A percentile compares a stretch with the other conserved stretches of the same genome.
phyloP scores from a whole-genome alignment of 2,797 vertebrate species.

The Mastacembelus armatus region DNA sequence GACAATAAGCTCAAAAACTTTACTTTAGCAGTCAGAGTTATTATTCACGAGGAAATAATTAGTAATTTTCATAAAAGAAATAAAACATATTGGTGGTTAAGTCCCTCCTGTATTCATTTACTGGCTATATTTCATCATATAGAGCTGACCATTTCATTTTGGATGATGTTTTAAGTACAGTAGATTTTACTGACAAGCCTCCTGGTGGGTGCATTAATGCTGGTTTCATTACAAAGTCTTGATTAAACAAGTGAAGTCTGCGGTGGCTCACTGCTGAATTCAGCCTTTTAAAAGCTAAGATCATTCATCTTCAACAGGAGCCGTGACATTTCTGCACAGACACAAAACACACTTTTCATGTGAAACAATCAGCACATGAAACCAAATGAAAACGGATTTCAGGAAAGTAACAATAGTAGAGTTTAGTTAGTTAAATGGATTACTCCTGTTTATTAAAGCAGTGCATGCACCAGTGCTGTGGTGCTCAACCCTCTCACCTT shows the following conservation, averaged over 20 bases:
- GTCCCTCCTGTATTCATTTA: not conserved
- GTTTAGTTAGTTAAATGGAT: not conserved
- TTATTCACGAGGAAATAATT: not conserved
- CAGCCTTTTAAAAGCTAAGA: not conserved
- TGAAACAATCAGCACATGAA: not conserved
- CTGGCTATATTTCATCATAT: not conserved
- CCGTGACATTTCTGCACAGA: not conserved
- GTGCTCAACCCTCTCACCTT: not conserved
- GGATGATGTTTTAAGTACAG: not conserved
- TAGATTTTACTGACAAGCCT: not conserved
- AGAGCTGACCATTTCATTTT: not conserved
- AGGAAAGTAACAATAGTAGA: not conserved
- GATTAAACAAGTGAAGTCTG: not conserved
- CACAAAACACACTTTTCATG: not conserved
- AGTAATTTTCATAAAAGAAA: not conserved
- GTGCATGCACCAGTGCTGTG: not conserved
- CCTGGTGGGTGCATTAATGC: not conserved
- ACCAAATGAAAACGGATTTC: not conserved
- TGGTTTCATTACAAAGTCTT: slow-evolving; percentile 2
- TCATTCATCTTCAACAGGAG: not conserved
- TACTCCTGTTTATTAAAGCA: not conserved
- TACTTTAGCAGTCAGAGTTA: not conserved
- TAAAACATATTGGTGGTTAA: not conserved
- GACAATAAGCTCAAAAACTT: not conserved
- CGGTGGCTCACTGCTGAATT: not conserved